Base-by-base conservation (phyloP, 2,113 vertebrate species). In the Engraulis encrasicolus region DNA sequence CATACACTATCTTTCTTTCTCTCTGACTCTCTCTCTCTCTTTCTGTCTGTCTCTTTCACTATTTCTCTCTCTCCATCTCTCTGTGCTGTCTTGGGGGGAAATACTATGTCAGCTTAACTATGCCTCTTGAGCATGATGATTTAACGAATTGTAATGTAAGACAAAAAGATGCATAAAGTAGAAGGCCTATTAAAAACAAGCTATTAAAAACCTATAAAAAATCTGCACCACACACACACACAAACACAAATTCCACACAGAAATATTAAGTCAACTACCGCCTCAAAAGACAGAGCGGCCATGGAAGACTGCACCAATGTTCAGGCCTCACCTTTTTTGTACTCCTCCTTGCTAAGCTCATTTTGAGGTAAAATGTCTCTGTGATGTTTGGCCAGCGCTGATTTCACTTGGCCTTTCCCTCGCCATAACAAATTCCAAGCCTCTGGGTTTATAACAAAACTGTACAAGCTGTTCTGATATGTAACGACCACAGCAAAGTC, bases 401-500 rank as follows among this genome's bases (percentile, higher is more conserved):
- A 74, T 74, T 34, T 34, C 66, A 74, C 66, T 74, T 74, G 66
- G 66, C 66, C 27, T 27, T 31, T 34, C 66, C 31, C 31, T 74
- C 66, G 66, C 66, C 66, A 74, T 34, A 34, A 74, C 31, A 34
- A 74, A 74, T 74, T 74, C 66, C 66, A 74, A 34, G 23, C 66
- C 66, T 74, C 23, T 15, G 66, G 66, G 66, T 34, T 74, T 74
- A 74, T 27, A 74, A 74, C 66, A 2, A 74, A 74, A 74, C 66
- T 66, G 58, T 66, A 66, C 58, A 17, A 74, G 66, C 31, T 74
- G 66, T 74, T 74, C 66, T 74, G 66, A 74, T 31, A 74, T 74
- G 11, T 74, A 74, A 74, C 27, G 9, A 74, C 34, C 66, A 74
- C 66, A 36, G 66, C 66, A 34, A 31, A n/a, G n/a, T n/a, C 31